Conservation (phyloP, 2,888 invertebrate genomes). For the Sphaerophoria rueppellii region DNA sequence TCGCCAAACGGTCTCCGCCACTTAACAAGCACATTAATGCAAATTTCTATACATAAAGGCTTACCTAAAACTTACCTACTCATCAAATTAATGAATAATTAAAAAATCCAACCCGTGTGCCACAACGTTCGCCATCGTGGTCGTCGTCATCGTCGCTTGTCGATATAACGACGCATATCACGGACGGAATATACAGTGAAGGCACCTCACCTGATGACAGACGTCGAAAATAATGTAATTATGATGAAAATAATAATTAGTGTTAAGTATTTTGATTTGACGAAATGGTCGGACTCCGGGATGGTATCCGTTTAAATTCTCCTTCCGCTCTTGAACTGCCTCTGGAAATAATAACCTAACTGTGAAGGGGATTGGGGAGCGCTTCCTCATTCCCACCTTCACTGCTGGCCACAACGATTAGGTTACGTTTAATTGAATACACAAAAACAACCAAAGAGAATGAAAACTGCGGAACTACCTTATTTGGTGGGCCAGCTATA, state of each 20-base stretch:
- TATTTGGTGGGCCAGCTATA: conserved; percentile 57
- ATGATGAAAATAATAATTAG: conserved; percentile 71
- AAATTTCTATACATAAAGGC: conserved; percentile 44
- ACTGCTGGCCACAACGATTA: not conserved
- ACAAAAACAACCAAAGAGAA: not conserved
- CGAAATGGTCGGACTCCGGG: conserved; percentile 50
- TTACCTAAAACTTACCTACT: conserved; percentile 34
- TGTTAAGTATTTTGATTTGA: conserved; percentile 48
- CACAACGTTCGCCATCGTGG: conserved; percentile 4
- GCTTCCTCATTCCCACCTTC: conserved; percentile 16
- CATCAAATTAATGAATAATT: conserved; percentile 67
- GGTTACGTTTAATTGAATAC: conserved; percentile 25
- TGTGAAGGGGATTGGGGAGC: not conserved
- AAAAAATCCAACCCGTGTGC: conserved; percentile 58
- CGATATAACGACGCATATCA: not conserved
- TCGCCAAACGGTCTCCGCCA: conserved; percentile 52
- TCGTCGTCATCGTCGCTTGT: not conserved
- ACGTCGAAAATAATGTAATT: conserved; percentile 57
- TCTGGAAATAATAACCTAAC: not conserved
- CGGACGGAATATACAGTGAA: conserved; percentile 17
- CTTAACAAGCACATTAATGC: conserved; percentile 53
- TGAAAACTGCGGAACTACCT: conserved; percentile 68
- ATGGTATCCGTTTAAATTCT: conserved; percentile 36
- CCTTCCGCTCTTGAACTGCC: conserved; percentile 47
- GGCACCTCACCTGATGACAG: conserved; percentile 48